Evolutionary conservation across 2,113 vertebrate species (phyloP).

Genomic region (Erinaceus europaeus): DNA sequence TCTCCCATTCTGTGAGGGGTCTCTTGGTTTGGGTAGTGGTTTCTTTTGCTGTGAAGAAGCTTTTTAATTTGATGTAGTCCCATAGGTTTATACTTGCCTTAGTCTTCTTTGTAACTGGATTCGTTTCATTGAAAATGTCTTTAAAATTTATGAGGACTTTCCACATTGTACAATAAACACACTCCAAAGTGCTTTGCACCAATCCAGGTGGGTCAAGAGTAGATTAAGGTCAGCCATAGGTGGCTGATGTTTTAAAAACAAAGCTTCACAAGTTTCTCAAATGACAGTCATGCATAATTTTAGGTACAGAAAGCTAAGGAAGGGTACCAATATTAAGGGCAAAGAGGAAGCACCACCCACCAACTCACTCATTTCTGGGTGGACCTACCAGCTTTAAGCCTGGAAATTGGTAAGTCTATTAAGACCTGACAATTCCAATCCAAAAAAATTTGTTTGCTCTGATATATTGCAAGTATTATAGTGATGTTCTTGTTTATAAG

Average conservation of each 20-base stretch:
- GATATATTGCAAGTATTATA: too few species aligned
- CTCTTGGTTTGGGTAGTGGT: too few species aligned
- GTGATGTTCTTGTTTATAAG: too few species aligned
- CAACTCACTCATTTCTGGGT: not conserved
- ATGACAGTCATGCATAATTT: not conserved
- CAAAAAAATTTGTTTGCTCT: too few species aligned
- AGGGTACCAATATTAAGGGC: not conserved
- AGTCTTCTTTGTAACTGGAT: too few species aligned
- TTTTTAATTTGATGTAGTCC: too few species aligned
- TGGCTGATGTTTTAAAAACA: conserved; percentile 76
- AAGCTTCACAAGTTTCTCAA: conserved; percentile 54
- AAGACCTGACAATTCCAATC: not conserved
- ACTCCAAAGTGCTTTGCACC: conserved; percentile 81
- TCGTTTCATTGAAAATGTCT: too few species aligned
- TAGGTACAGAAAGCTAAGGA: conserved; percentile 18
- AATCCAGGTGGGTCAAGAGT: conserved; percentile 48
- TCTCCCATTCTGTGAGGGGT: too few species aligned
- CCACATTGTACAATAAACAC: conserved; percentile 60
- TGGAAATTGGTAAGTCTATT: conserved; percentile 6
- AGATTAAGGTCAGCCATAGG: conserved; percentile 56
- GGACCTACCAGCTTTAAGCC: not conserved
- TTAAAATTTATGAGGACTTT: too few species aligned
- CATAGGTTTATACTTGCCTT: too few species aligned
- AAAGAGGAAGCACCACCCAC: not conserved
- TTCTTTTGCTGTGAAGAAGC: too few species aligned